phyloP scores from a whole-genome alignment of 2,113 vertebrate genomes.

The Diphyllodes magnificus region DNA sequence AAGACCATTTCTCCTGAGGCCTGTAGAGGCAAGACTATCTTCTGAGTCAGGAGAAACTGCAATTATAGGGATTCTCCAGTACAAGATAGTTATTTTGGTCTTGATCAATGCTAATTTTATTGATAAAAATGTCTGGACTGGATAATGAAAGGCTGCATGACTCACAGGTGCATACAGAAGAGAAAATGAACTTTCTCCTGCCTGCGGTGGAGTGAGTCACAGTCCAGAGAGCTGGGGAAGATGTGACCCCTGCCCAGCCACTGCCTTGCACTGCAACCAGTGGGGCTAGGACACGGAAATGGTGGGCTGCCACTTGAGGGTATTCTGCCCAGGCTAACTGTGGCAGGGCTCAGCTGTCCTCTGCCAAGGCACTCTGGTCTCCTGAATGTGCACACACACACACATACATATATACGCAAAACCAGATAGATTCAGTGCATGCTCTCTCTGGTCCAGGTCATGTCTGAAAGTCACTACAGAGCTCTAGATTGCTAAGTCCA shows the following conservation, averaged over 20 bases:
- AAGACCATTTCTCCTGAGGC: background rate
- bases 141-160: background rate
- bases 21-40: background rate
- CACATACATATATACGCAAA: accelerated
- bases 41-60: background rate
- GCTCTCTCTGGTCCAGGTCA: background rate
- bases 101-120: background rate
- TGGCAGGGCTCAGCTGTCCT: background rate
- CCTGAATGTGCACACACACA: accelerated
- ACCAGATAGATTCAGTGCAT: background rate
- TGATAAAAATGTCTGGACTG: background rate
- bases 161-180: background rate
- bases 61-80: background rate
- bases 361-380: accelerated
- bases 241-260: background rate
- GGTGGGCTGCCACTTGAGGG: background rate
- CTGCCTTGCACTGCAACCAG: background rate
- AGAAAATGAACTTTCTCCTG: background rate
- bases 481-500: accelerated
- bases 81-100: background rate
- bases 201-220: background rate
- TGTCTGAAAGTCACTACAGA: background rate
- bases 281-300: accelerated
- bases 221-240: background rate
- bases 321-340: background rate